Evolutionary conservation across 2,113 vertebrate species (phyloP), one percentile per base, ranked within the genome.

Genomic region (Dolichallabes microphthalmus): DNA sequence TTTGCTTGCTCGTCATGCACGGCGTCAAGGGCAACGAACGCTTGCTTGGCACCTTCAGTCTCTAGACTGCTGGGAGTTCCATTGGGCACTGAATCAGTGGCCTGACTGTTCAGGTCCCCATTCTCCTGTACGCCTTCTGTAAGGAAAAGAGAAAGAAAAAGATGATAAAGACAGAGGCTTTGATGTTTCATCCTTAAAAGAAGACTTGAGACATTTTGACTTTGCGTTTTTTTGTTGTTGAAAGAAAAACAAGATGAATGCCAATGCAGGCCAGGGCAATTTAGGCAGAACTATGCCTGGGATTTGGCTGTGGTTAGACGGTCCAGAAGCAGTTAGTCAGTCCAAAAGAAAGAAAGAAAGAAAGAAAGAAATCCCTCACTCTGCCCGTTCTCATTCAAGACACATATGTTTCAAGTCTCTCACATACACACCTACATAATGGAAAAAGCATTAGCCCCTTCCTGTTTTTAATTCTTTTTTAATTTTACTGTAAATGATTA

Each of bases 11-110:
- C 4, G 14, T 30, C 4, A 5, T 94, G 89, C 1, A 76, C 84
- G 73, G 35, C 60, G 71, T 92, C 93, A 86, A 91, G 68, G 0
- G 89, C 52, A 69, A 95, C 64, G 84, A 91, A 90, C 63, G 91
- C 89, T 76, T 90, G 90, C 8, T 87, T 90, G 77, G 61, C 52
- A 25, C 7, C 19, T 15, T 89, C 60, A 7, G 20, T 82, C 53
- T 84, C 77, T 19, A 14, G 1, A 77, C n/a, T 17, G 30, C 25
- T 77, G 1, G 22, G 73, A 0, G 22, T n/a, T 13, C 73, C 12
- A 30, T 81, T 55, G 8, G 52, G 19, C 58, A 77, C 83, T 0
- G 89, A 73, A 69, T 90, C 90, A 17, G 90, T 91, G 20, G 88
- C 30, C 0, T 90, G 88, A 12, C 84, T 88, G 0, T 90, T 92